phyloP scores from a whole-genome alignment of 2,113 vertebrate species.

The Poecile atricapillus region DNA sequence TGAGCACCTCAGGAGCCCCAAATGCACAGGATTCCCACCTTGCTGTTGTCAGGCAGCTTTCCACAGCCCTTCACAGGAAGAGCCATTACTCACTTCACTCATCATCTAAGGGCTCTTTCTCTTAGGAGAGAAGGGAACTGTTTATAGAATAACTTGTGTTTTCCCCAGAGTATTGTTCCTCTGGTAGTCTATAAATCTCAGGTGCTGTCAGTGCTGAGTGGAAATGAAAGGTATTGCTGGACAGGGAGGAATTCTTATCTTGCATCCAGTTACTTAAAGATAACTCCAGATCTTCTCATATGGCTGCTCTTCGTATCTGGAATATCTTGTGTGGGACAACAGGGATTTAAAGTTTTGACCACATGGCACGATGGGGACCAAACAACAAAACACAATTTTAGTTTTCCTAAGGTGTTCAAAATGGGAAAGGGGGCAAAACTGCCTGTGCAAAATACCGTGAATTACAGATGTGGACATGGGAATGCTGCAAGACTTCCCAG shows the following conservation, averaged over 20 bases:
- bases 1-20: not conserved
- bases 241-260: not conserved
- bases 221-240: not conserved
- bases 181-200: not conserved
- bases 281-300: not conserved
- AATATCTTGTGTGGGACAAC: not conserved
- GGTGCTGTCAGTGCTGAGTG: not conserved
- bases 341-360: not conserved
- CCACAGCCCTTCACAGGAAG: not conserved
- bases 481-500: not conserved
- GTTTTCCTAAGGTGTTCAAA: not conserved
- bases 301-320: not conserved
- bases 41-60: not conserved
- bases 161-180: not conserved
- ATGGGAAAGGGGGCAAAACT: not conserved
- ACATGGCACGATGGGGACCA: accelerated
- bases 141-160: not conserved
- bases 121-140: not conserved
- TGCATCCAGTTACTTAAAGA: not conserved
- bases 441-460: not conserved
- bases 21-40: not conserved
- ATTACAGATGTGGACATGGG: not conserved
- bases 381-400: not conserved
- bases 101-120: not conserved
- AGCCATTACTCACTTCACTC: not conserved